phyloP scores from a whole-genome alignment of 2,113 vertebrate species.

The Panurus biarmicus region DNA sequence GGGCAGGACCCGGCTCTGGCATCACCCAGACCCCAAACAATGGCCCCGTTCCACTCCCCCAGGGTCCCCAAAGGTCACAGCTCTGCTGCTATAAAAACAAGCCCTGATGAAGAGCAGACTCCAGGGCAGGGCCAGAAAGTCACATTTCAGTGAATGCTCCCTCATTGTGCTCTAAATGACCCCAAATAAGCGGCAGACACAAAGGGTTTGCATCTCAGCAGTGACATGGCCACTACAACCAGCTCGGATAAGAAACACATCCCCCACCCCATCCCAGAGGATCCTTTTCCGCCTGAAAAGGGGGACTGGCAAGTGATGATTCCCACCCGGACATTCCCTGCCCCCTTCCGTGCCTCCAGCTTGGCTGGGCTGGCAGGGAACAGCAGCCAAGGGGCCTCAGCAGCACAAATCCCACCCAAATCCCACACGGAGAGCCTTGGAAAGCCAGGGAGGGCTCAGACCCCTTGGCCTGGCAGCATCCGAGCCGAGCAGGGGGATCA shows the following conservation, averaged over 20 bases:
- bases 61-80: background rate
- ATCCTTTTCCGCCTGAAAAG: background rate
- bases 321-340: fast-evolving
- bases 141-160: background rate
- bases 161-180: background rate
- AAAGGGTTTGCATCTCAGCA: background rate
- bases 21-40: background rate
- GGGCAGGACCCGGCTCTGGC: background rate
- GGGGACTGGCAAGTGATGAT: fast-evolving
- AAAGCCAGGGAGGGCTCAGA: background rate
- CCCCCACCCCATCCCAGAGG: background rate
- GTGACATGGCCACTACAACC: fast-evolving
- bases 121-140: background rate
- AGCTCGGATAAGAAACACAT: background rate
- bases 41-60: background rate
- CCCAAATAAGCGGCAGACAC: background rate
- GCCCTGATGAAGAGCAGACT: background rate
- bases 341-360: background rate
- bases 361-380: background rate
- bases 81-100: background rate
- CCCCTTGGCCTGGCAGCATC: background rate
- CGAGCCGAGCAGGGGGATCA: background rate
- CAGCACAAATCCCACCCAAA: background rate
- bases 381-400: background rate
- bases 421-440: background rate